phyloP scores from a whole-genome alignment of 2,797 vertebrate species.

The Benthosema pterotum region DNA sequence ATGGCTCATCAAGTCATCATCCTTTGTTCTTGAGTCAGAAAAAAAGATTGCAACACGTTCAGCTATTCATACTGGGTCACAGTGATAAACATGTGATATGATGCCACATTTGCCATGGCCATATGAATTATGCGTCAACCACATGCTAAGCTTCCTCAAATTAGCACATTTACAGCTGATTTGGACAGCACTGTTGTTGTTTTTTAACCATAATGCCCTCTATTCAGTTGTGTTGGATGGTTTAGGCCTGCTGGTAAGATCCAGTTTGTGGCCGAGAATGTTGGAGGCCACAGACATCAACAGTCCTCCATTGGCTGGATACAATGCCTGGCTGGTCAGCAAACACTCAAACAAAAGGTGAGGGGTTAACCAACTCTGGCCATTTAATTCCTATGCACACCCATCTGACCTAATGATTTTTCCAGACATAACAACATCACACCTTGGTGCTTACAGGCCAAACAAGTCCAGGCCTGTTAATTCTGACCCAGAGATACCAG shows the following conservation, averaged over 20 bases:
- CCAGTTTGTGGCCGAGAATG: conserved; percentile 11
- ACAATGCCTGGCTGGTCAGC: conserved; percentile 7
- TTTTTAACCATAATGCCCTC: conserved; percentile 22
- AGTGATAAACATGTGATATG: conserved; percentile 51
- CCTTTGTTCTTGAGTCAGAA: conserved; percentile 1
- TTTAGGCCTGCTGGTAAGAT: conserved; percentile 22
- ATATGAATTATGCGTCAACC: conserved; percentile 27
- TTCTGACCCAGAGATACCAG: conserved; percentile 28
- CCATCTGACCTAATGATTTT: conserved; percentile 26
- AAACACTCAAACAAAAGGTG: conserved; percentile 12
- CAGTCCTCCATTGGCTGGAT: conserved; percentile 47
- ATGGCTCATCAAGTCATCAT: conserved; percentile 6
- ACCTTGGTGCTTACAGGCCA: conserved; percentile 48
- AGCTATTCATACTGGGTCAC: conserved; percentile 1
- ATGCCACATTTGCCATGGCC: conserved; percentile 38
- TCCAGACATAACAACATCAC: conserved; percentile 53
- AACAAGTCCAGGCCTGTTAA: conserved; percentile 60
- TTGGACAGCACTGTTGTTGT: conserved; percentile 26
- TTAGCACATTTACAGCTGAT: conserved; percentile 38
- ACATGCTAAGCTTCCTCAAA: conserved; percentile 34
- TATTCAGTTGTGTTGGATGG: conserved; percentile 38
- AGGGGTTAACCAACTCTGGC: conserved; percentile 42
- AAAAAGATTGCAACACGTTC: conserved; percentile 30
- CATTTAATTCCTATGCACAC: conserved; percentile 45
- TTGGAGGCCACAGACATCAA: conserved; percentile 33